phyloP scores from a whole-genome alignment of 2,888 invertebrate genomes.

The Euspilapteryx auroguttella region DNA sequence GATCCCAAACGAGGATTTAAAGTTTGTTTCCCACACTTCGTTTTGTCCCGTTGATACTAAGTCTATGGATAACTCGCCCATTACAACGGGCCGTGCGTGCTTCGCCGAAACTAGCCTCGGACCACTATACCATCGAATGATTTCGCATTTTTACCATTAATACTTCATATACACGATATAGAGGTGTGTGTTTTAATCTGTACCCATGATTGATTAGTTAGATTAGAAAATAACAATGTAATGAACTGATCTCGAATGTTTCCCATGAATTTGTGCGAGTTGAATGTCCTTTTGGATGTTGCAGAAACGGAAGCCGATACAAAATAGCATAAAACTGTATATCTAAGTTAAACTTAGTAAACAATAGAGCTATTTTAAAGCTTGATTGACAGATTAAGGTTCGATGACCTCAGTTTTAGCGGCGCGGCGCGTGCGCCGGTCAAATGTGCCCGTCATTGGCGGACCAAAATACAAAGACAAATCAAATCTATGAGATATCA shows the following conservation, averaged over 20 bases:
- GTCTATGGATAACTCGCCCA: conserved; percentile 19
- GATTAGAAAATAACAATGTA: too few relatives aligned
- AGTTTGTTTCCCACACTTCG: too few relatives aligned
- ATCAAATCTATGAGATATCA: conserved; percentile 48
- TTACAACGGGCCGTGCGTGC: conserved; percentile 21
- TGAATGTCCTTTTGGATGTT: too few relatives aligned
- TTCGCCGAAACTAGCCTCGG: conserved; percentile 23
- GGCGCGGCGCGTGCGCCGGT: conserved; percentile 37
- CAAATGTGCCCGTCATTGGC: conserved; percentile 49
- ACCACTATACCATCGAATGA: conserved; percentile 19
- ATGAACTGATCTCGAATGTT: too few relatives aligned
- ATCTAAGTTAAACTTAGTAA: conserved; percentile 13
- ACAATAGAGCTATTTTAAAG: conserved; percentile 14
- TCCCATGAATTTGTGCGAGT: too few relatives aligned
- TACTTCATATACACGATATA: too few relatives aligned
- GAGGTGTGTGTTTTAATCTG: too few relatives aligned
- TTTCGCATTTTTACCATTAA: conserved; percentile 6
- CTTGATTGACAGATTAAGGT: conserved; percentile 25
- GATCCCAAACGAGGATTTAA: too few relatives aligned
- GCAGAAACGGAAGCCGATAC: neutral
- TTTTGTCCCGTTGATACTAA: neutral
- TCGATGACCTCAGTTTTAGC: conserved; percentile 30
- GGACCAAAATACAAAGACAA: conserved; percentile 39
- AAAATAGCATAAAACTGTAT: neutral
- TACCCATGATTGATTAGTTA: too few relatives aligned